Evolutionary conservation across 2,888 invertebrate genomes (phyloP).

Genomic region (Melieria omissa): DNA sequence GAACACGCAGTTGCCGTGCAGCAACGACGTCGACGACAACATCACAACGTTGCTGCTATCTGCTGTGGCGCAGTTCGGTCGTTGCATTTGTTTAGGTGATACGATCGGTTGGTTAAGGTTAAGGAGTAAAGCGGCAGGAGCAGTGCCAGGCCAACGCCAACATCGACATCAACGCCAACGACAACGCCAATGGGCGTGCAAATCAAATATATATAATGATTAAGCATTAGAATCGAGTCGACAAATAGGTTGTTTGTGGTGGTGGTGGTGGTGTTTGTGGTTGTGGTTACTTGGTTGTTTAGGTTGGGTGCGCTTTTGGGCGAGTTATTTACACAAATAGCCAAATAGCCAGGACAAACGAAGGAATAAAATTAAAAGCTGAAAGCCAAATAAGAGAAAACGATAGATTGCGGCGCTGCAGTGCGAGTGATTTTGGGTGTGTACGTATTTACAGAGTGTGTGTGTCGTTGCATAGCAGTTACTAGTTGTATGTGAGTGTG

Average conservation of each 20-base stretch:
- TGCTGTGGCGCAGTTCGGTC: constrained; percentile 36
- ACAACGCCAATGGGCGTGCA: too few relatives aligned
- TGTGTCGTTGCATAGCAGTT: background rate
- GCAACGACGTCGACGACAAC: constrained; percentile 66
- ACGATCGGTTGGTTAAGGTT: background rate
- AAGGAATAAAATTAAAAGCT: background rate
- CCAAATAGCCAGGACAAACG: background rate
- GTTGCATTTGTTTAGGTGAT: background rate
- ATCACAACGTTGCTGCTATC: constrained; percentile 67
- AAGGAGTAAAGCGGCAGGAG: constrained; percentile 2
- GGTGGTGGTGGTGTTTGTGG: too few relatives aligned
- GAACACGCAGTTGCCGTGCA: constrained; percentile 67
- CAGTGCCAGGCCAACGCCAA: constrained; percentile 40
- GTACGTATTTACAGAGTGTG: background rate
- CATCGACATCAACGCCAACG: too few relatives aligned
- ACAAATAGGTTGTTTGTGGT: too few relatives aligned
- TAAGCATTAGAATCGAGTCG: constrained; percentile 50
- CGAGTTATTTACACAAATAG: constrained; percentile 16
- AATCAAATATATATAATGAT: constrained; percentile 53
- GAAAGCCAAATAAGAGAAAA: background rate
- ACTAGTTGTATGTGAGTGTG: background rate
- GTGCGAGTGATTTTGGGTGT: background rate
- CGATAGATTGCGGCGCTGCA: background rate
- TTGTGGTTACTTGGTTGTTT: too few relatives aligned
- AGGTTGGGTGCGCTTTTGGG: too few relatives aligned